These are phyloP conservation scores for Marmota monax DNA, from an alignment of 2,113 vertebrate genomes.

Conservation along the genomic window DNA sequence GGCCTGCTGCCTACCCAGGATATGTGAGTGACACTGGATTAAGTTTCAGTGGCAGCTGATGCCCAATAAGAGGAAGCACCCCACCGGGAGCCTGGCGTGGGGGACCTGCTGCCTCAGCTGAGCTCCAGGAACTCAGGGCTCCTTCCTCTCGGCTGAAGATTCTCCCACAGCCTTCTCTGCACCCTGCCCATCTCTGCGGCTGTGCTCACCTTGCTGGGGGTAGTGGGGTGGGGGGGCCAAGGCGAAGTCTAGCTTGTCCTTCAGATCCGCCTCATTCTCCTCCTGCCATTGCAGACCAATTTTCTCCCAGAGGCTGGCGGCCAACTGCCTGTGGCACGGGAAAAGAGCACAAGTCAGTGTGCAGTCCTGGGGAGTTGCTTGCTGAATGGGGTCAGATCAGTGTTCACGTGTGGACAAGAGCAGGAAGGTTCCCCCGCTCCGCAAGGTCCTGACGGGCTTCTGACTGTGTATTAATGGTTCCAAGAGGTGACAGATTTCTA, in stretches of 20 bases:
- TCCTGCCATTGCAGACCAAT: constrained; percentile 96
- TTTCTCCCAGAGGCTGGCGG: constrained; percentile 92
- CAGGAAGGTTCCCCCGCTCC: accelerated
- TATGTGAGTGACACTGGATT: too few species aligned
- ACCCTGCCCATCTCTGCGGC: too few species aligned
- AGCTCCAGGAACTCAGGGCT: too few species aligned
- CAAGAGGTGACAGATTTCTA: too few species aligned
- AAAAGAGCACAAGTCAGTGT: not conserved
- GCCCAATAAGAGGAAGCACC: not conserved
- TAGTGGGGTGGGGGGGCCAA: constrained; percentile 88
- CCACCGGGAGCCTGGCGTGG: not conserved
- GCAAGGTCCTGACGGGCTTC: not conserved
- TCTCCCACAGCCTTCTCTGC: not conserved
- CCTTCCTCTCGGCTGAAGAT: not conserved
- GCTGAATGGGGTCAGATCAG: not conserved
- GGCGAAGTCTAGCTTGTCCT: constrained; percentile 97
- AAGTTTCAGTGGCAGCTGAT: not conserved
- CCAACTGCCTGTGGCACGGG: constrained; percentile 87
- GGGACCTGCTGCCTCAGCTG: not conserved
- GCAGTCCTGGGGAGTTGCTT: not conserved
- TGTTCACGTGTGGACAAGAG: not conserved
- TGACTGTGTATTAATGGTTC: not conserved
- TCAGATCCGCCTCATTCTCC: constrained; percentile 96
- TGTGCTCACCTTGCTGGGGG: constrained; percentile 91
- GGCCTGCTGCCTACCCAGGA: not conserved